These are phyloP conservation scores for Paralichthys olivaceus DNA, from an alignment of 2,113 vertebrate genomes.

Conservation along the genomic window DNA sequence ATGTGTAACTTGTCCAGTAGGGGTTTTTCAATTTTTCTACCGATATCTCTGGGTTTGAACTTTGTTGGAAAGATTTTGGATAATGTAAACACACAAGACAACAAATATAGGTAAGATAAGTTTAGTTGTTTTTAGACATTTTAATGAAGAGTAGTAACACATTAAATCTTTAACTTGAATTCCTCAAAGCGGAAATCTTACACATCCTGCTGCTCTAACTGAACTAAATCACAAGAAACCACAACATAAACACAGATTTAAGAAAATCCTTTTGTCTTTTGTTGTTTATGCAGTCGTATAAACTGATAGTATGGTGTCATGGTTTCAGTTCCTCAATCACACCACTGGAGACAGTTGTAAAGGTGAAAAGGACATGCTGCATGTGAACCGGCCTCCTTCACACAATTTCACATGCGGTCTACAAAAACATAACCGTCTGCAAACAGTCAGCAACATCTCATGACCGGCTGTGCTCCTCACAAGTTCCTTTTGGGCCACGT, in stretches of 20 bases:
- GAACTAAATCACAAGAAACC: not conserved
- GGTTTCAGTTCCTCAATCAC: not conserved
- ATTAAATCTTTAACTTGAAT: no score
- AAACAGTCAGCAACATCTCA: constrained; percentile 4
- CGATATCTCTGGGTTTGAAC: no score
- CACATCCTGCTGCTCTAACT: not conserved
- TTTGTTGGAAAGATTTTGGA: no score
- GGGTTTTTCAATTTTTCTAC: no score
- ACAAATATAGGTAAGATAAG: no score
- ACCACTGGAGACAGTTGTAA: not conserved
- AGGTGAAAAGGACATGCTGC: not conserved
- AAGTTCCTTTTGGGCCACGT: constrained; percentile 16
- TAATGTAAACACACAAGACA: no score
- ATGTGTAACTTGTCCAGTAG: no score
- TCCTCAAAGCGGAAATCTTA: not conserved
- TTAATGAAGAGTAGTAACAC: no score
- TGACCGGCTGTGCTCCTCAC: constrained; percentile 25
- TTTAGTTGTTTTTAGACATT: no score
- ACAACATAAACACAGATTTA: not conserved
- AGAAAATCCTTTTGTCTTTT: not conserved
- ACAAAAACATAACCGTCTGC: constrained; percentile 20
- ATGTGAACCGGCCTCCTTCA: not conserved
- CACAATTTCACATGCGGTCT: constrained; percentile 23
- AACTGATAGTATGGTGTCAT: not conserved
- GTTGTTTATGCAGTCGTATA: not conserved